These are phyloP conservation scores for Apaloderma vittatum DNA, from an alignment of 2,113 vertebrate genomes.

Conservation along the genomic window DNA sequence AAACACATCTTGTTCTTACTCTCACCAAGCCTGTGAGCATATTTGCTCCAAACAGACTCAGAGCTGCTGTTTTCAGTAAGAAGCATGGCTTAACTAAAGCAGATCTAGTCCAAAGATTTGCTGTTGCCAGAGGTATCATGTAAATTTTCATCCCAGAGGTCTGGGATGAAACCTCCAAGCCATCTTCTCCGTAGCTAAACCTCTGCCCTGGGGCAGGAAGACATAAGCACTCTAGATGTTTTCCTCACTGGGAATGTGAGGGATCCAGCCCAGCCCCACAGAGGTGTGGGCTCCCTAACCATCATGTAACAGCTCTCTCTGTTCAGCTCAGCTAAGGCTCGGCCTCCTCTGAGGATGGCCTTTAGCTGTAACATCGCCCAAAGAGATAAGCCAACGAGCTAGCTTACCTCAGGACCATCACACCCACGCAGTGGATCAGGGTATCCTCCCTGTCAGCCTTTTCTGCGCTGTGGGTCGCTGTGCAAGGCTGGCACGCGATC, in stretches of 20 bases:
- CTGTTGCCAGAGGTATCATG: not conserved
- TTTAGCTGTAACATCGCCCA: not conserved
- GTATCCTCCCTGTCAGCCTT: not conserved
- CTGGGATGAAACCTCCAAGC: not conserved
- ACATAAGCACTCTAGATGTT: not conserved
- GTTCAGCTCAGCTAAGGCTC: not conserved
- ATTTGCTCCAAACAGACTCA: not conserved
- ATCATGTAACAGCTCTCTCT: rapidly evolving
- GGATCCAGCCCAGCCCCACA: not conserved
- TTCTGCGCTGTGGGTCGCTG: not conserved
- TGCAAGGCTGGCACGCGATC: not conserved
- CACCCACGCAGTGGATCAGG: not conserved
- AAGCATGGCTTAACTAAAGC: not conserved
- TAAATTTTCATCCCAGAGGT: not conserved
- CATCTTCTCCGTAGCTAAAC: not conserved
- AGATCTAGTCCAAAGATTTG: not conserved
- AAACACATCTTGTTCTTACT: not conserved
- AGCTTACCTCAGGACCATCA: not conserved
- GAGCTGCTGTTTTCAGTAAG: not conserved
- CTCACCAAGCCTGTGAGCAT: not conserved
- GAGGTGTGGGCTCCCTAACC: not conserved
- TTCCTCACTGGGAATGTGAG: not conserved
- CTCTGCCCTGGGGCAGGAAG: not conserved
- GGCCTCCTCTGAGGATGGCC: not conserved
- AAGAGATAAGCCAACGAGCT: not conserved